Percentiles rank a stretch among this genome's conserved stretches.
These are phyloP conservation scores for Drosophila cardini DNA, from an alignment of 1,140 invertebrate genomes.

Conservation along the genomic window DNA sequence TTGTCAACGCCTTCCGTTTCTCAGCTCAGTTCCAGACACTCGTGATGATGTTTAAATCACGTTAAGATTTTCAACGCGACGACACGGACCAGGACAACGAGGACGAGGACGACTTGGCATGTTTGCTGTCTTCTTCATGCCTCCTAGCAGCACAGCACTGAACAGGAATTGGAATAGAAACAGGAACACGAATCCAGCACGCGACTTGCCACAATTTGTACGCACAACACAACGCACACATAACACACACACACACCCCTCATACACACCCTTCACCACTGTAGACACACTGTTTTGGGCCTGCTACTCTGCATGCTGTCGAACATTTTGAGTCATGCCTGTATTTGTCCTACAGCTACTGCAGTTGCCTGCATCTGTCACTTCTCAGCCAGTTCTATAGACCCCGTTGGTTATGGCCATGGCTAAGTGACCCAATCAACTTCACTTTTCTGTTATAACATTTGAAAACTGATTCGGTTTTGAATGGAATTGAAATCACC, in stretches of 20 bases:
- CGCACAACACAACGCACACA: slow-evolving; percentile 22
- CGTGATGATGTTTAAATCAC: slow-evolving; percentile 71
- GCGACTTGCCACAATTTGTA: slow-evolving; percentile 15
- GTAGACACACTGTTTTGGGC: slow-evolving; percentile 15
- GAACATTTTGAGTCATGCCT: slow-evolving; percentile 8
- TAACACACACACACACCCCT: background rate
- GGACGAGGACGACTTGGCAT: slow-evolving; percentile 67
- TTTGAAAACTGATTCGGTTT: slow-evolving; percentile 26
- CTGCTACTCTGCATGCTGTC: background rate
- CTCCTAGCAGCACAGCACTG: background rate
- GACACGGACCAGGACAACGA: background rate
- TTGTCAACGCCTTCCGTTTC: slow-evolving; percentile 41
- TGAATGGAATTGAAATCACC: background rate
- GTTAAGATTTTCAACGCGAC: slow-evolving; percentile 68
- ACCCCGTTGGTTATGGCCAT: background rate
- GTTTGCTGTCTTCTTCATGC: slow-evolving; percentile 37
- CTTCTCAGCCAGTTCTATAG: background rate
- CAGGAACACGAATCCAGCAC: slow-evolving; percentile 11
- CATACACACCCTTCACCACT: background rate
- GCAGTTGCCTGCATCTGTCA: slow-evolving; percentile 10
- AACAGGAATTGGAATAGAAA: slow-evolving; percentile 12
- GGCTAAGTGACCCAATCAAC: slow-evolving; percentile 18
- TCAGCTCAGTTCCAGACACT: slow-evolving; percentile 26
- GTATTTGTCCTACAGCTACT: slow-evolving; percentile 6
- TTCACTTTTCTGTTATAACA: slow-evolving; percentile 6